Percentiles rank a stretch among this genome's conserved stretches.
Conservation (phyloP, 2,888 invertebrate species). For the Podabrus alpinus region DNA sequence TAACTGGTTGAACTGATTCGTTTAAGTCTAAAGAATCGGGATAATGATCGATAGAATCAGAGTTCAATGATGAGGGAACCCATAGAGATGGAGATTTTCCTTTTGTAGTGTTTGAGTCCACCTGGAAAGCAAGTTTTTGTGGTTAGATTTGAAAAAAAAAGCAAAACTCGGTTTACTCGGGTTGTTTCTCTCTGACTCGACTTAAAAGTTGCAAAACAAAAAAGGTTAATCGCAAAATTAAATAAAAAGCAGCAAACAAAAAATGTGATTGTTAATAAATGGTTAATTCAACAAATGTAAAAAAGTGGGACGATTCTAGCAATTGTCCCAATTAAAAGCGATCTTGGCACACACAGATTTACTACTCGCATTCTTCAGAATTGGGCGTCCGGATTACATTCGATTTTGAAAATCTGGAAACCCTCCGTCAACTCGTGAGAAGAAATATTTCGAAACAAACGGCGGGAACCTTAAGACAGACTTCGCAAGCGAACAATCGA, state of each 20-base stretch:
- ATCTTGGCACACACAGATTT: neutral
- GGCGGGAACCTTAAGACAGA: neutral
- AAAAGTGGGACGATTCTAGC: neutral
- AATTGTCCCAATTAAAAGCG: neutral
- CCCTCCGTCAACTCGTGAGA: neutral
- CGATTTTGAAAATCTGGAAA: neutral
- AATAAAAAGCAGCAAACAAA: slow-evolving; percentile 14
- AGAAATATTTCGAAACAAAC: neutral
- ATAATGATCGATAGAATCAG: slow-evolving; percentile 48
- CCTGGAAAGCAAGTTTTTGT: slow-evolving; percentile 14
- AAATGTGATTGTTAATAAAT: neutral
- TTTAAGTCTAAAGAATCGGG: slow-evolving; percentile 58
- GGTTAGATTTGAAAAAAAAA: neutral
- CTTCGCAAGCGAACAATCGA: neutral
- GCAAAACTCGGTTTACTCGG: slow-evolving; percentile 2
- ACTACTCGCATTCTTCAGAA: neutral
- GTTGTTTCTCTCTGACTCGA: slow-evolving; percentile 7
- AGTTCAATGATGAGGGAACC: slow-evolving; percentile 55
- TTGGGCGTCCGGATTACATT: too few relatives aligned
- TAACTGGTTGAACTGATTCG: slow-evolving; percentile 50
- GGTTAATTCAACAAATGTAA: neutral
- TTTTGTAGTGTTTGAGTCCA: slow-evolving; percentile 45
- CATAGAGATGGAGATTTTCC: slow-evolving; percentile 55
- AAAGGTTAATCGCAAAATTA: slow-evolving; percentile 21
- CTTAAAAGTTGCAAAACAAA: slow-evolving; percentile 1